phyloP scores from a whole-genome alignment of 2,888 invertebrate species.

The Stramonita haemastoma region DNA sequence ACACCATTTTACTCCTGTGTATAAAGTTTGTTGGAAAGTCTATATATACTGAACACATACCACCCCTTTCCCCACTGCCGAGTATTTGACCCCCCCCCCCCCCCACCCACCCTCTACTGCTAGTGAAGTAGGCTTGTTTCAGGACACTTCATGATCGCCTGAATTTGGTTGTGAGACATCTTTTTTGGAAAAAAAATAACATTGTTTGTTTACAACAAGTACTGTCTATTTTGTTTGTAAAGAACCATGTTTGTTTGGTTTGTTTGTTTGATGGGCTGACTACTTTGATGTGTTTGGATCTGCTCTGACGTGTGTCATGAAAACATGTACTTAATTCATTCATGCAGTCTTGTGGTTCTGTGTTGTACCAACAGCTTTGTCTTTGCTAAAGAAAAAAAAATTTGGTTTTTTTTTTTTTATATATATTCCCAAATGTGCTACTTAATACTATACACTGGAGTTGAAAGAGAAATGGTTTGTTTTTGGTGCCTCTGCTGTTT shows the following conservation, averaged over 20 bases:
- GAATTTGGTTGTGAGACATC: conserved; percentile 39
- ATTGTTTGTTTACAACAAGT: background rate
- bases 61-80: background rate
- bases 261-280: background rate
- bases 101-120: background rate
- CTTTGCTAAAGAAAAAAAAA: conserved; percentile 20
- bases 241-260: background rate
- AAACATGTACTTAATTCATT: conserved; percentile 16
- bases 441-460: conserved; percentile 26
- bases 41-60: conserved; percentile 24
- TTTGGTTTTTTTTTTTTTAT: background rate
- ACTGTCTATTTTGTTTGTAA: background rate
- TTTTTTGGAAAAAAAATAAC: background rate
- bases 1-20: background rate
- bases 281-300: conserved; percentile 13
- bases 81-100: background rate
- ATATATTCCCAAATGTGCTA: conserved; percentile 32
- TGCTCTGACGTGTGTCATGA: background rate
- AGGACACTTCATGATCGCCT: conserved; percentile 25
- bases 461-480: conserved; percentile 27
- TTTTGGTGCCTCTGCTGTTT: conserved; percentile 38
- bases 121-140: background rate
- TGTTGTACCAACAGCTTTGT: conserved; percentile 4
- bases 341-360: background rate
- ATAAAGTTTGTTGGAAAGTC: conserved; percentile 31